These are phyloP conservation scores for Crotalus viridis DNA, from an alignment of 2,113 vertebrate species.

Conservation along the genomic window DNA sequence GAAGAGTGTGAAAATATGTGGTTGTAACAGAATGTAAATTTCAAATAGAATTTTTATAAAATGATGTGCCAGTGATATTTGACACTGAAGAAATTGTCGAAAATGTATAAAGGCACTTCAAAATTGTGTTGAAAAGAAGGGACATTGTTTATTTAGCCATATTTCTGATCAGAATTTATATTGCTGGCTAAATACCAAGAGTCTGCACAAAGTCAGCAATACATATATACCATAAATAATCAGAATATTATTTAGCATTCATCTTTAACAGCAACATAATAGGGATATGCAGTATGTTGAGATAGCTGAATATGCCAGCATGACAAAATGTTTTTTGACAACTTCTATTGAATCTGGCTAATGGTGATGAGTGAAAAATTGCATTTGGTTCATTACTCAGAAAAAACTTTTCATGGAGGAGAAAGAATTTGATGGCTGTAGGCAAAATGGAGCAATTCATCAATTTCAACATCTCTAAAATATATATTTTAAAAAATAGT, in stretches of 20 bases:
- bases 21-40: neutral
- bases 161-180: neutral
- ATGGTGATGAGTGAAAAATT: neutral
- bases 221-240: neutral
- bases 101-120: neutral
- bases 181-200: neutral
- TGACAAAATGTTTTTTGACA: neutral
- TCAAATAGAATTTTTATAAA: neutral
- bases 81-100: neutral
- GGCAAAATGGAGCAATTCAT: neutral
- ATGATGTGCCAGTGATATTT: neutral
- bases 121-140: neutral
- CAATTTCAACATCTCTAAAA: neutral
- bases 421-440: neutral
- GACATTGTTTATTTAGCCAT: neutral
- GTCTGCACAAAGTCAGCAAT: neutral
- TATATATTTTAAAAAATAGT: neutral
- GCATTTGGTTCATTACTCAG: neutral
- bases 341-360: neutral
- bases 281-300: neutral
- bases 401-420: neutral
- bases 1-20: neutral
- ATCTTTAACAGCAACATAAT: neutral
- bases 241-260: neutral
- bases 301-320: neutral